phyloP scores from a whole-genome alignment of 2,113 vertebrate species.

The Telmatochromis sp. region DNA sequence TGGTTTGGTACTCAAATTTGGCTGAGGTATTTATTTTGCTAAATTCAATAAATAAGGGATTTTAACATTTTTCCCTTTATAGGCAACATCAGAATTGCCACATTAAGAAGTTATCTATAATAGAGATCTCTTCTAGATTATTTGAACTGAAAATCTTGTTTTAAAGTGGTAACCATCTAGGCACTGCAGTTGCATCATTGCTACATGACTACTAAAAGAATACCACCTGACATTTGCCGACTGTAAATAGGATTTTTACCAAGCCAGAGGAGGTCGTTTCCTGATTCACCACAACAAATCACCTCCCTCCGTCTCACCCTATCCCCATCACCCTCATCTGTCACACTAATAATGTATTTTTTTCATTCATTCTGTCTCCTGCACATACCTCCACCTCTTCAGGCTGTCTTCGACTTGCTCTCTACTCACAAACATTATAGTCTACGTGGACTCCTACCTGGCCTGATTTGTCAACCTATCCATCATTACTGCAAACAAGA shows the following conservation, averaged over 20 bases:
- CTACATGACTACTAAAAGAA: background rate
- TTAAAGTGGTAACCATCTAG: background rate
- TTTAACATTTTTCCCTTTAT: background rate
- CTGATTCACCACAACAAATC: background rate
- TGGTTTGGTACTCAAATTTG: background rate
- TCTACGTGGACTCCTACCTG: background rate
- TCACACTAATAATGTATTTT: background rate
- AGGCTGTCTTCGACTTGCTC: background rate
- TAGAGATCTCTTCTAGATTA: background rate
- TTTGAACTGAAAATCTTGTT: background rate
- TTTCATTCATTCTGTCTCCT: background rate
- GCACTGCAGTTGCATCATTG: background rate
- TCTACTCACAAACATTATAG: background rate
- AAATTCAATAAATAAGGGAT: background rate
- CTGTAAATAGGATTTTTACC: background rate
- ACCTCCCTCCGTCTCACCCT: background rate
- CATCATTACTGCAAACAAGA: background rate
- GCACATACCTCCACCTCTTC: background rate
- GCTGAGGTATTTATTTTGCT: background rate
- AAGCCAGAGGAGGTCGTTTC: background rate
- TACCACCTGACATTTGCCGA: background rate
- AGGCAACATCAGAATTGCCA: background rate
- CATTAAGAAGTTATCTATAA: background rate
- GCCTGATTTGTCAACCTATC: background rate
- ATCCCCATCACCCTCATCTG: background rate